Evolutionary conservation across 2,113 vertebrate genomes (phyloP), one percentile per base, ranked within the genome.

Genomic region (Neopipo cinnamomea): DNA sequence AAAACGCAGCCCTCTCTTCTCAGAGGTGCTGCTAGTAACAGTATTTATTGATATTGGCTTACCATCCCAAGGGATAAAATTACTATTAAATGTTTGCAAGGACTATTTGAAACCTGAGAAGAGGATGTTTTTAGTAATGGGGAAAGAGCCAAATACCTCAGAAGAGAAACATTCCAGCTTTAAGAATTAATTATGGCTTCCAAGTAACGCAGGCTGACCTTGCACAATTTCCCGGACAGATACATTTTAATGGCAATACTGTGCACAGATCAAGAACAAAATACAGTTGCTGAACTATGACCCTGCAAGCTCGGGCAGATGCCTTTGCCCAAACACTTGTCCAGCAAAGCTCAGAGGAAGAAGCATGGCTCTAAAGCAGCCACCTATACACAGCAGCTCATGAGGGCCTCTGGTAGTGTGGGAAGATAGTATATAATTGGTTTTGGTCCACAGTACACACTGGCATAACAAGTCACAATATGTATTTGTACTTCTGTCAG

Each of bases 121-220:
- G 59, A 72, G 35, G 73, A 90, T 72, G 61, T 84, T 94, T 94
- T 91, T 58, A 70, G 33, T 76, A 75, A 73, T 8, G 27, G 25
- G 27, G 30, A 91, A 75, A 78, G 72, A 67, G 78, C 70, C 86
- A 96, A 93, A 90, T 83, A 70, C 31, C 47, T 96, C 88, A 58
- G 52, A 91, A 91, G 52, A 88, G 0, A 95, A 90, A 90, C 50
- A 93, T 49, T 77, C 30, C 63, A 78, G 55, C 90, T 93, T 92
- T 62, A 72, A 88, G 91, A 82, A 97, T 85, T 93, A 93, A 96
- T 95, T 89, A 91, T 55, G 0, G 0, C 39, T 96, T 96, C 71
- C 44, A 23, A 91, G 77, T 93, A 95, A 74, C 20, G 76, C 46
- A 85, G 50, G 67, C 42, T 84, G 78, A 77, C 28, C 50, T 94